Base-by-base conservation (phyloP, 2,888 invertebrate genomes). In the Autographa pulchrina region DNA sequence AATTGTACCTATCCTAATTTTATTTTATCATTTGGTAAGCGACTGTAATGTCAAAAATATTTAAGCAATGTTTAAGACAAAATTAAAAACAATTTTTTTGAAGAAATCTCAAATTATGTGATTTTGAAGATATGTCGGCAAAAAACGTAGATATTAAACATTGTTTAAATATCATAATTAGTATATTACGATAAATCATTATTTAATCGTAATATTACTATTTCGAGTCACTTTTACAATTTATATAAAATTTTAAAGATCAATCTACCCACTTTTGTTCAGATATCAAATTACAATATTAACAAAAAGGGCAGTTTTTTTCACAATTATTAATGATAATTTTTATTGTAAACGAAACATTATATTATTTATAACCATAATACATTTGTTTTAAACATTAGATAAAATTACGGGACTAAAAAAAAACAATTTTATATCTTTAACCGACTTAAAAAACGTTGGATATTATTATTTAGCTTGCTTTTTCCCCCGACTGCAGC, bases 1-100 rank as follows among this genome's bases (percentile, higher is more conserved):
- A 83, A 70, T 80, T 68, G 68, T 74, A 72, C 66, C 73, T 81
- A 81, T 48, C 70, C 68, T 80, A 78, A 25, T 25, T 56, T 64
- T 72, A 31, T 31, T 78, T 77, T 74, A 75, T 75, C 79, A 75
- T 72, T 56, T 56, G 75, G 68, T 68, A 58, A n/a, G 77, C 72
- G 67, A 62, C 52, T 48, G 64, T 64, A n/a, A n/a, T 31, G 32
- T 16, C 11, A 60, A 3, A 16, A 60, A 63, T 5, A 59, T 59
- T 59, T 25, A 72, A 60, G 13, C 16, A 48, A 48, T 48, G 48
- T n/a, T 48, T 43, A 43, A 38, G 11, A 38, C 0, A 38, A 9
- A 38, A 2, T 13, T 13, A 16, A 14, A 14, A 5, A 43, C 1
- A 43, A 43, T 4, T 3, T 43, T 43, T 16, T 16, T 0, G 5